A percentile compares a stretch with the other conserved stretches of the same genome.
Evolutionary conservation across 2,113 vertebrate genomes (phyloP).

Genomic region (Junco hyemalis): DNA sequence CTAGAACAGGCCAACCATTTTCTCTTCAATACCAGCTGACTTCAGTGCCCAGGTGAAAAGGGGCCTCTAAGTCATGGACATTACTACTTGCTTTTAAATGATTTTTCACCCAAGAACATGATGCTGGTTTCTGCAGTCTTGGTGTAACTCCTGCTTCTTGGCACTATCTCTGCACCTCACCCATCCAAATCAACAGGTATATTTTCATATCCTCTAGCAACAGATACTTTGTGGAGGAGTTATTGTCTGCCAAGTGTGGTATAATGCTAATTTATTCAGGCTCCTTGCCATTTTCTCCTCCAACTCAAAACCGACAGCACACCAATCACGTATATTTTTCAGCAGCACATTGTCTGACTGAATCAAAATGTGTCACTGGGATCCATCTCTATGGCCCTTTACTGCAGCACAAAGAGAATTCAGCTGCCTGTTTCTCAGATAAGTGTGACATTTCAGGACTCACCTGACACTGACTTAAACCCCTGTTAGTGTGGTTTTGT

Average conservation of each 20-base stretch:
- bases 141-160: neutral
- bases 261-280: slow-evolving; percentile 5
- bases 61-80: neutral
- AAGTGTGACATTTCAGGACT: neutral
- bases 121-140: neutral
- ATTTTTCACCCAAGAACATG: neutral
- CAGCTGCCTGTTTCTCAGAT: neutral
- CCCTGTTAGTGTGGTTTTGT: neutral
- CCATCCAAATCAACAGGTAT: neutral
- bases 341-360: fast-evolving
- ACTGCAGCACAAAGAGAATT: neutral
- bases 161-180: neutral
- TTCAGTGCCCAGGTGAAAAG: neutral
- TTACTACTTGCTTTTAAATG: neutral
- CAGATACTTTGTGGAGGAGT: neutral
- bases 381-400: neutral
- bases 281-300: neutral
- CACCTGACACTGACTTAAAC: neutral
- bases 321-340: neutral
- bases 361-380: neutral
- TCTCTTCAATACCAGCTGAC: neutral
- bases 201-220: slow-evolving; percentile 28
- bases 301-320: neutral
- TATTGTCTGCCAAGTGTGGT: neutral
- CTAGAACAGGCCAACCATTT: neutral